Base-by-base conservation (phyloP, 1,140 invertebrate genomes). In the Drosophila nigrodunni region DNA sequence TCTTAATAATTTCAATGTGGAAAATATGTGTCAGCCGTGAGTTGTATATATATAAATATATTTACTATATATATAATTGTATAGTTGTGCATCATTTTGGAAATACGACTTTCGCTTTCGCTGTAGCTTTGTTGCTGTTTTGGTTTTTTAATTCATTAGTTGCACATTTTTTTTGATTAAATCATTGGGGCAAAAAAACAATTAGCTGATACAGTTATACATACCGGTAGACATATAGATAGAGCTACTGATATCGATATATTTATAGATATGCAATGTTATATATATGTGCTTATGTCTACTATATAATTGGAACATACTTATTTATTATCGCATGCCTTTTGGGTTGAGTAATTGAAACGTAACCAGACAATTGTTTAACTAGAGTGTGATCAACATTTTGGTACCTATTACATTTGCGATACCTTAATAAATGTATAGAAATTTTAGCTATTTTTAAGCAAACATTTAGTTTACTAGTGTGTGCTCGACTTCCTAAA, bases 271-370 rank as follows among this genome's bases (percentile, higher is more conserved):
- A 41, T 41, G 39, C 7, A 13, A 11, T 5, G 9, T 2, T 54
- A 10, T 35, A 54, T 37, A 10, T 35, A 54, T 37, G 15, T 54
- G 35, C 35, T 15, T 25, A 35, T 37, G 2, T 21, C 18, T 18
- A 18, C 34, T 54, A n/a, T 7, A 25, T 11, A 13, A 37, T 8
- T 43, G 62, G 30, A 46, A 21, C 41, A 35, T 46, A 68, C 52
- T 47, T 74, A 47, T 68, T 54, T 54, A 70, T 62, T 62, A 74
- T 64, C 66, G 66, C 80, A 59, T 71, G 66, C 52, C 58, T 64
- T 57, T 80, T 72, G n/a, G 47, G 39, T 46, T 43, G 44, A 57
- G 57, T 62, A 41, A 52, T 64, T 52, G 37, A 50, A 62, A 39
- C 3, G 15, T 34, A 25, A 61, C 25, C 50, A 35, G 34, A 52